Percentiles rank a stretch among this genome's conserved stretches.
Evolutionary conservation across 2,113 vertebrate genomes (phyloP).

Genomic region (Otis tarda): DNA sequence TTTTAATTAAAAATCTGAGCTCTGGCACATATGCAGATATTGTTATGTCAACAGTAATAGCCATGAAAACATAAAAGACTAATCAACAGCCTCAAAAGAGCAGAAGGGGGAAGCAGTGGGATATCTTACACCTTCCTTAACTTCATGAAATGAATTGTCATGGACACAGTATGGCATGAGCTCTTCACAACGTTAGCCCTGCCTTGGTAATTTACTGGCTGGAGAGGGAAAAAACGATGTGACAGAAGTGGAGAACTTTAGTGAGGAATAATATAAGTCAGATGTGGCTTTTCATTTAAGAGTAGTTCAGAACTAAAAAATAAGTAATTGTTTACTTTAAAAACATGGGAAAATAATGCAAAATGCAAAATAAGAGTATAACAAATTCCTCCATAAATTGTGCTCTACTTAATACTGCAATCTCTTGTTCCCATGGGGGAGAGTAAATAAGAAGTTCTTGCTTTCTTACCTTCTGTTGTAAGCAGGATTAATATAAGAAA

Average conservation of each 20-base stretch:
- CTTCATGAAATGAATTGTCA: background rate
- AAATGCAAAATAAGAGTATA: background rate
- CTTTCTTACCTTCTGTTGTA: background rate
- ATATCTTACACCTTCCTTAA: background rate
- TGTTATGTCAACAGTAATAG: background rate
- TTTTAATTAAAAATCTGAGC: slow-evolving; percentile 31
- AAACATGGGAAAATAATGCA: background rate
- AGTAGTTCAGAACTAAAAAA: background rate
- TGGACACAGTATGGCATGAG: background rate
- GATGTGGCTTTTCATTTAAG: rapidly evolving
- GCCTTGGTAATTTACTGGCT: background rate
- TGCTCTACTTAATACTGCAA: background rate
- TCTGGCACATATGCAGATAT: background rate
- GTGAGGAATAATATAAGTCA: background rate
- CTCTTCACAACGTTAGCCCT: background rate
- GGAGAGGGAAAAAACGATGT: background rate
- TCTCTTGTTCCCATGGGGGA: background rate
- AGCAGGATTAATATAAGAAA: background rate
- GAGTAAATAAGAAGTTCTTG: background rate
- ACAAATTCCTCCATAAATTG: background rate
- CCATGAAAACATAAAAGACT: background rate
- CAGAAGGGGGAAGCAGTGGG: background rate
- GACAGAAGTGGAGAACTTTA: background rate
- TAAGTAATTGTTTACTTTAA: background rate
- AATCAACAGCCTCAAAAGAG: background rate